Evolutionary conservation across 2,888 invertebrate genomes (phyloP), one percentile per base, ranked within the genome.

Genomic region (Boloria euphrosyne): DNA sequence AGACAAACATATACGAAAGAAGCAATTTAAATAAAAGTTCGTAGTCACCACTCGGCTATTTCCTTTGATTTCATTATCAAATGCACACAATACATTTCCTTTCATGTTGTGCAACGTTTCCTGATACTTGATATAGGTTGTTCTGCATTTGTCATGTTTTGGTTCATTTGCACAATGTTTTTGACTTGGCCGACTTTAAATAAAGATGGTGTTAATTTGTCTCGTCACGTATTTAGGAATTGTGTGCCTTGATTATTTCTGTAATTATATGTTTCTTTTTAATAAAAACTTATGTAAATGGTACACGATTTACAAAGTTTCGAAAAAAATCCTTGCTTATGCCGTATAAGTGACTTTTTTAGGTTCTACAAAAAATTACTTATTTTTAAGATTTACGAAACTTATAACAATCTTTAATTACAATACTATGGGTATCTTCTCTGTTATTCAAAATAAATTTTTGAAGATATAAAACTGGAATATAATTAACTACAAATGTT

Each of bases 21-120:
- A 31, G 6, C 31, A 38, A 38, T 7, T 38, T 38, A 38, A 38
- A 38, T 38, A 38, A 38, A 38, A 38, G 2, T 7, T 51, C n/a
- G 14, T 44, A 70, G 55, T 71, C 71, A 70, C 71, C 62, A 52
- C 17, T 44, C 62, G 61, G 63, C 13, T 69, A 73, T 72, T 74
- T 74, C 70, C 69, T 70, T 64, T 64, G 70, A 74, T 69, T 67
- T 65, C 43, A 69, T 66, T 73, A 73, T 72, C 68, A 54, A 64
- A 47, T 31, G 55, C 51, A 54, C 53, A 58, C 61, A 58, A 71
- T 55, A n/a, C 44, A 60, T 66, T 70, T 72, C 69, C 70, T 69
- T 49, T 22, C 54, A 6, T 16, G 58, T 68, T 69, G 59, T 64
- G 54, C 52, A 71, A 71, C 43, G 54, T 68, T 71, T 69, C 69